Conservation (phyloP, 2,797 vertebrate species). For the Xiphophorus birchmanni region DNA sequence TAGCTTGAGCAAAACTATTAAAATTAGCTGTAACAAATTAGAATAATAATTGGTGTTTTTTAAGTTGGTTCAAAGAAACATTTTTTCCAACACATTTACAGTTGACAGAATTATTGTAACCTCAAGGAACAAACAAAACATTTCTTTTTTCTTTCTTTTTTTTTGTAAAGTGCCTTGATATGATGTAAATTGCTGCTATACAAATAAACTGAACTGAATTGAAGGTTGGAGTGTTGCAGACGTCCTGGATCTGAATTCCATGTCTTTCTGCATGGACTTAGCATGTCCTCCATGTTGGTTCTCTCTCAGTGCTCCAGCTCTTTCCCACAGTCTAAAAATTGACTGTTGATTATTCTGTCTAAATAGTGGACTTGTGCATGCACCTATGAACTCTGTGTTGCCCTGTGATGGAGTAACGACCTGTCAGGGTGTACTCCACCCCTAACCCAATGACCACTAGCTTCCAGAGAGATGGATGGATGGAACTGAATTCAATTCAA, state of each 20-base stretch:
- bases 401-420: neutral
- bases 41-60: neutral
- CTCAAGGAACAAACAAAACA: neutral
- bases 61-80: neutral
- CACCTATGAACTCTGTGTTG: neutral
- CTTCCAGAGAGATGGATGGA: neutral
- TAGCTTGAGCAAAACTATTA: too few species aligned
- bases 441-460: neutral
- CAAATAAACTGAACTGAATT: neutral
- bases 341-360: neutral
- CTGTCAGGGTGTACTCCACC: neutral
- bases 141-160: neutral
- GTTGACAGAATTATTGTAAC: neutral
- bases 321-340: neutral
- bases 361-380: neutral
- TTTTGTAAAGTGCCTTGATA: neutral
- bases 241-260: too few species aligned
- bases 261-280: too few species aligned
- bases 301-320: neutral
- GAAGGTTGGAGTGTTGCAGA: too few species aligned
- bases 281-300: neutral
- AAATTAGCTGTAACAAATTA: neutral
- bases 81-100: neutral
- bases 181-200: neutral
- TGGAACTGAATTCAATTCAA: neutral